Conservation (phyloP, 2,888 invertebrate genomes). For the Calliphora vomitoria region DNA sequence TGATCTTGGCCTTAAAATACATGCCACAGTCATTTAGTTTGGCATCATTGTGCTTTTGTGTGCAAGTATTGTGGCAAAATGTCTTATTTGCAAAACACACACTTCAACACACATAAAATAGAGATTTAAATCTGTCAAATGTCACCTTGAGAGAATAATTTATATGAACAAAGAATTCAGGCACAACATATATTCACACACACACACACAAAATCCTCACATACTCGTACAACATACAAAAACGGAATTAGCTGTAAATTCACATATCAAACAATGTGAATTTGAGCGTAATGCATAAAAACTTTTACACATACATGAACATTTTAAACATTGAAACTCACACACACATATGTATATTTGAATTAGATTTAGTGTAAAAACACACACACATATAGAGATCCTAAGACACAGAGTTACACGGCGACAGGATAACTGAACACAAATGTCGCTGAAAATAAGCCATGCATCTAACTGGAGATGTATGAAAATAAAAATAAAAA, state of each 20-base stretch:
- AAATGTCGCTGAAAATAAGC: slow-evolving; percentile 62
- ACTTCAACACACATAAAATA: slow-evolving; percentile 15
- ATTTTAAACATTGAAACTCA: neutral
- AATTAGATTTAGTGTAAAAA: slow-evolving; percentile 43
- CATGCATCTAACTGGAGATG: slow-evolving; percentile 21
- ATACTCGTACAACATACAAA: slow-evolving; percentile 34
- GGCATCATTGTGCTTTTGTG: neutral
- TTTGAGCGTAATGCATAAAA: slow-evolving; percentile 38
- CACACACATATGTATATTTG: neutral
- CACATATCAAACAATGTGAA: slow-evolving; percentile 58
- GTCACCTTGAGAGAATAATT: slow-evolving; percentile 80
- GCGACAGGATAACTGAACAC: slow-evolving; percentile 57
- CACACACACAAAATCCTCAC: slow-evolving; percentile 12
- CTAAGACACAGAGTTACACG: slow-evolving; percentile 6
- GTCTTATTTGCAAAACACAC: slow-evolving; percentile 18
- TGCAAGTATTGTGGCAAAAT: slow-evolving; percentile 10
- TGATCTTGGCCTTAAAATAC: slow-evolving; percentile 34
- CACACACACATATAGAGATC: slow-evolving; percentile 27
- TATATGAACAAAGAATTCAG: slow-evolving; percentile 74
- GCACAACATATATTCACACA: neutral
- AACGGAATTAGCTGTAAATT: slow-evolving; percentile 67
- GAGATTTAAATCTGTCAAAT: slow-evolving; percentile 79
- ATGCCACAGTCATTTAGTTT: slow-evolving; percentile 8
- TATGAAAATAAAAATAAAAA: neutral
- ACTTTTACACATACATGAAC: slow-evolving; percentile 33